A percentile compares a stretch with the other conserved stretches of the same genome.
Conservation (phyloP, 2,797 vertebrate genomes). For the Neostethus bicornis region DNA sequence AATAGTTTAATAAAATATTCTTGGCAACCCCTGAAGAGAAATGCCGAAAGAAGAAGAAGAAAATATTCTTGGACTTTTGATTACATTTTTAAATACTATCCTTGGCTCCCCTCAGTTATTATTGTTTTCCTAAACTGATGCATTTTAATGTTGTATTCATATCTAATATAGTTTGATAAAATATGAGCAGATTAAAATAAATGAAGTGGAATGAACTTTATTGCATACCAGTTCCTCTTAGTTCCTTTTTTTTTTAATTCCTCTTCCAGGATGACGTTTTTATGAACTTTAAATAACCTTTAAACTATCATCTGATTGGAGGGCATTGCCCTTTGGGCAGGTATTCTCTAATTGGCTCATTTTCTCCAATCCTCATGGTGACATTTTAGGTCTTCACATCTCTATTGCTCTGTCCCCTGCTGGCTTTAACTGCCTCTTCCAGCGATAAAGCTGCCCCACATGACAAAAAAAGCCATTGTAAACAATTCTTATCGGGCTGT, state of each 20-base stretch:
- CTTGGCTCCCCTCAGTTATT: neutral
- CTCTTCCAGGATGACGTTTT: conserved; percentile 21
- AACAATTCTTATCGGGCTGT: conserved; percentile 17
- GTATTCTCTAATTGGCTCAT: conserved; percentile 62
- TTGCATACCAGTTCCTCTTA: conserved; percentile 9
- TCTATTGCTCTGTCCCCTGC: conserved; percentile 28
- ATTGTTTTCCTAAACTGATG: neutral
- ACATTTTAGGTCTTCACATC: conserved; percentile 54
- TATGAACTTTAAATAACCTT: conserved; percentile 65
- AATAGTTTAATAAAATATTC: too few species aligned
- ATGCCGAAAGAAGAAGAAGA: too few species aligned
- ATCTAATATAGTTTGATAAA: neutral
- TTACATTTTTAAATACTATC: neutral
- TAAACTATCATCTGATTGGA: conserved; percentile 55
- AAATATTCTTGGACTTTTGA: too few species aligned
- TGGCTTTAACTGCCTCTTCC: conserved; percentile 23
- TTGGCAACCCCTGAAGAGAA: too few species aligned
- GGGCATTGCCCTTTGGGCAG: conserved; percentile 48
- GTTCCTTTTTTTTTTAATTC: neutral
- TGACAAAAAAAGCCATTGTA: conserved; percentile 27
- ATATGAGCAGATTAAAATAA: neutral
- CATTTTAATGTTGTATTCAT: neutral
- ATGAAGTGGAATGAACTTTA: conserved; percentile 4
- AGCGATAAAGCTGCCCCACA: conserved; percentile 6
- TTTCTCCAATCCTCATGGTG: conserved; percentile 39